These are phyloP conservation scores for Chloebia gouldiae DNA, from an alignment of 2,113 vertebrate species.

Conservation along the genomic window DNA sequence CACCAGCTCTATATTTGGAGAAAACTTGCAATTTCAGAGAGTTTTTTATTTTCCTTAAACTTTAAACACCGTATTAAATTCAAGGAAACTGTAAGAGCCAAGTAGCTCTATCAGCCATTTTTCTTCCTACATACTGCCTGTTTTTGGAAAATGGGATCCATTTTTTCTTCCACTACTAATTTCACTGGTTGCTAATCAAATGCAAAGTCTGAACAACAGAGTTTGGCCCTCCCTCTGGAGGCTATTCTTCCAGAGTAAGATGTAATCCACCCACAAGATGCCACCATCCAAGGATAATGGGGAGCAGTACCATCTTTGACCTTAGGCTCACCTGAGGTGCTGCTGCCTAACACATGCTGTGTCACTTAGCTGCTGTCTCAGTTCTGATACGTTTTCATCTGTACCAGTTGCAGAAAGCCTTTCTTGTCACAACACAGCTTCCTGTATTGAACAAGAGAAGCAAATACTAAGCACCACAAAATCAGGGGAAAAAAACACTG, in stretches of 20 bases:
- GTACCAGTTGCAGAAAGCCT: background rate
- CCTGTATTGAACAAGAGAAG: background rate
- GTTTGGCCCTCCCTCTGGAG: background rate
- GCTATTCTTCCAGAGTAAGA: background rate
- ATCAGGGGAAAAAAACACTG: background rate
- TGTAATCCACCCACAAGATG: background rate
- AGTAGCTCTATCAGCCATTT: background rate
- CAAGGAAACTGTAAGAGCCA: background rate
- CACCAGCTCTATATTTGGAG: constrained; percentile 34
- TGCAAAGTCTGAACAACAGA: background rate
- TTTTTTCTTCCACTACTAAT: background rate
- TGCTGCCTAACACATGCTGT: background rate
- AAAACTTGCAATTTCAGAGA: constrained; percentile 15
- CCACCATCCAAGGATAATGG: background rate
- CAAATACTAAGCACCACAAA: background rate
- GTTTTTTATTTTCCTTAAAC: background rate
- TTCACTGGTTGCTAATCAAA: background rate
- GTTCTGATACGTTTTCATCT: background rate
- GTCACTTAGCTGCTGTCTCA: background rate
- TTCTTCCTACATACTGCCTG: background rate
- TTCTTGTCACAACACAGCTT: background rate
- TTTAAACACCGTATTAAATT: background rate
- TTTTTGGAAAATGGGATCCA: background rate
- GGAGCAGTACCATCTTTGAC: background rate
- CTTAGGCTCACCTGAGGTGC: background rate